Evolutionary conservation across 1,140 invertebrate species (phyloP).

Genomic region (Heliothis subflexa): DNA sequence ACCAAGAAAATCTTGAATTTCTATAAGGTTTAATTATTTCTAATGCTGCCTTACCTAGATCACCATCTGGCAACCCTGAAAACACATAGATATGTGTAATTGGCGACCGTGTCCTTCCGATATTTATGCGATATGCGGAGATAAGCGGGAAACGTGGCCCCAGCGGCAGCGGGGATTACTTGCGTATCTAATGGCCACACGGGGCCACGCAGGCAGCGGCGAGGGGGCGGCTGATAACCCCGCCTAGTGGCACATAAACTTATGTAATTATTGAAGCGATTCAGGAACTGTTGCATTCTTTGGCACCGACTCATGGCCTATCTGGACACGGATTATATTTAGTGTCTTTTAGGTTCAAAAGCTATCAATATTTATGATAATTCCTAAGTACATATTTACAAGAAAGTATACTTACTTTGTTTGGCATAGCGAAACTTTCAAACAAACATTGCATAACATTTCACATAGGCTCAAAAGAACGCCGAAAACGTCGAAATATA

Average conservation of each 20-base stretch:
- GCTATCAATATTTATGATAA: not conserved
- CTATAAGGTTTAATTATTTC: no score
- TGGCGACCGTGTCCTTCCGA: conserved; percentile 37
- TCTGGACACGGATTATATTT: not conserved
- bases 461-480: not conserved
- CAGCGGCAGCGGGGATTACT: conserved; percentile 26
- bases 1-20: no score
- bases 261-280: conserved; percentile 36
- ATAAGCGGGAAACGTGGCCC: conserved; percentile 30
- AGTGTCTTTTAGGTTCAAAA: not conserved
- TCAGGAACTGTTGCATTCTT: conserved; percentile 4
- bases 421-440: not conserved
- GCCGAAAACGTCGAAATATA: not conserved
- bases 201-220: conserved; percentile 15
- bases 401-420: not conserved
- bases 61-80: conserved; percentile 27
- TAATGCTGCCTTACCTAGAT: not conserved
- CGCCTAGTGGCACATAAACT: conserved; percentile 14
- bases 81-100: conserved; percentile 47
- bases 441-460: conserved; percentile 16
- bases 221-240: conserved; percentile 14
- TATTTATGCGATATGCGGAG: conserved; percentile 42
- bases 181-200: conserved; percentile 20
- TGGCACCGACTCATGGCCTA: not conserved
- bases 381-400: no score